Conservation (phyloP, 2,797 vertebrate species). For the Arrhamphus sclerolepis region DNA sequence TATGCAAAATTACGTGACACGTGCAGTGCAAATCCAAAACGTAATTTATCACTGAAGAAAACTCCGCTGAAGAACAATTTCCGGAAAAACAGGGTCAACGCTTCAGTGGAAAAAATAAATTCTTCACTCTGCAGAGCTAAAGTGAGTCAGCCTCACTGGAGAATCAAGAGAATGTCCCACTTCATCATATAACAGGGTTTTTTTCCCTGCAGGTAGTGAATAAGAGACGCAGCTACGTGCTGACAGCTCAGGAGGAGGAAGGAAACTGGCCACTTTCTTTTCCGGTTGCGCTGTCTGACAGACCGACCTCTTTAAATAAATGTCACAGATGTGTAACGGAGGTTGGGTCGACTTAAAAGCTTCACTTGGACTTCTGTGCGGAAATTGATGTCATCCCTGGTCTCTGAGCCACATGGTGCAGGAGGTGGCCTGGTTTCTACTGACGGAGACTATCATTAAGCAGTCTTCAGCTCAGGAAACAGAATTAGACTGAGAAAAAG, state of each 20-base stretch:
- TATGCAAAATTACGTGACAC: too few species aligned
- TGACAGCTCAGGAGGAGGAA: slow-evolving; percentile 36
- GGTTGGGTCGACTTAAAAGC: slow-evolving; percentile 52
- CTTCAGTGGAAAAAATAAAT: background rate
- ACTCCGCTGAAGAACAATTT: background rate
- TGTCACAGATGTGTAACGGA: slow-evolving; percentile 68
- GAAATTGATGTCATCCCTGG: slow-evolving; percentile 76
- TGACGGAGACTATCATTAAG: slow-evolving; percentile 69
- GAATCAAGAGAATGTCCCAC: slow-evolving; percentile 35
- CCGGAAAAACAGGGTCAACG: background rate
- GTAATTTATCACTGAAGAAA: background rate
- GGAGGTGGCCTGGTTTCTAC: slow-evolving; percentile 45
- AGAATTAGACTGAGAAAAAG: background rate
- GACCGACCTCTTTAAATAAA: slow-evolving; percentile 51
- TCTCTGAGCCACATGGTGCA: slow-evolving; percentile 48
- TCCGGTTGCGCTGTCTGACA: slow-evolving; percentile 42
- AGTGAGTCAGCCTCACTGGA: slow-evolving; percentile 50
- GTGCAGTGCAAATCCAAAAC: background rate
- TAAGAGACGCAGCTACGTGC: slow-evolving; percentile 48
- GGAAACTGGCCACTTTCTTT: slow-evolving; percentile 47
- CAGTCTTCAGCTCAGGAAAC: slow-evolving; percentile 51
- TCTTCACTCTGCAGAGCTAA: background rate
- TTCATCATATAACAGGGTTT: slow-evolving; percentile 22
- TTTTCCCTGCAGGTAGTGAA: slow-evolving; percentile 48
- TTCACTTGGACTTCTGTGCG: slow-evolving; percentile 69